A percentile compares a stretch with the other conserved stretches of the same genome.
phyloP scores from a whole-genome alignment of 2,888 invertebrate genomes.

The Andrena fulva region DNA sequence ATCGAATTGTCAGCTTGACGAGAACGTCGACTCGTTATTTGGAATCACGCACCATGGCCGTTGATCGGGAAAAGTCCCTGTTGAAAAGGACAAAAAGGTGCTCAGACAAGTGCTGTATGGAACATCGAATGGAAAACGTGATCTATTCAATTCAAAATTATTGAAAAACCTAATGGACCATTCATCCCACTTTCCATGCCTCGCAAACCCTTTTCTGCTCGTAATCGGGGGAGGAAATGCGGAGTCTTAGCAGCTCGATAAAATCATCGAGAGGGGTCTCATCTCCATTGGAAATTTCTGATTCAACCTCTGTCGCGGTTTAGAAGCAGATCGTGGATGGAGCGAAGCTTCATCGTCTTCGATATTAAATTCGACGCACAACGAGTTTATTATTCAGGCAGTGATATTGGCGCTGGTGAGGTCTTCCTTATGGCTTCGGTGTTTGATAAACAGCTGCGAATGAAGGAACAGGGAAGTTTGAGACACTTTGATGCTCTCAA shows the following conservation, averaged over 20 bases:
- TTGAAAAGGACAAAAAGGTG: not conserved
- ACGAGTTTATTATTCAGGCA: not conserved
- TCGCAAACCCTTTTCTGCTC: slow-evolving; percentile 5
- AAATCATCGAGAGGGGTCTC: slow-evolving; percentile 1
- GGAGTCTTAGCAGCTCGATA: not conserved
- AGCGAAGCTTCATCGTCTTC: not conserved
- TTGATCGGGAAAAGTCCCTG: not conserved
- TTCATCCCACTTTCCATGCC: not conserved
- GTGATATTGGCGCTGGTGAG: not conserved
- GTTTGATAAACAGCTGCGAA: not conserved
- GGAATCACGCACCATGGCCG: not conserved
- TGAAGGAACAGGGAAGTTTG: not conserved
- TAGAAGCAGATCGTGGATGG: not conserved
- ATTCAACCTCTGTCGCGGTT: not conserved
- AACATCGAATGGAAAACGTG: not conserved
- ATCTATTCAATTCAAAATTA: not conserved
- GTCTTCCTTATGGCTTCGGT: not conserved
- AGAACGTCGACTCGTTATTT: slow-evolving; percentile 3
- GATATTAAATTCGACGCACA: not conserved
- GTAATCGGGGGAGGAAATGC: slow-evolving; percentile 6
- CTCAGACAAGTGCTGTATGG: not conserved
- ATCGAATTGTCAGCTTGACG: slow-evolving; percentile 23
- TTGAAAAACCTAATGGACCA: not conserved
- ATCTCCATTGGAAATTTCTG: slow-evolving; percentile 8
- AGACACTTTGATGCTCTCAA: too few species aligned